Base-by-base conservation (phyloP, 1,140 invertebrate species). In the Drosophila rhopaloa region DNA sequence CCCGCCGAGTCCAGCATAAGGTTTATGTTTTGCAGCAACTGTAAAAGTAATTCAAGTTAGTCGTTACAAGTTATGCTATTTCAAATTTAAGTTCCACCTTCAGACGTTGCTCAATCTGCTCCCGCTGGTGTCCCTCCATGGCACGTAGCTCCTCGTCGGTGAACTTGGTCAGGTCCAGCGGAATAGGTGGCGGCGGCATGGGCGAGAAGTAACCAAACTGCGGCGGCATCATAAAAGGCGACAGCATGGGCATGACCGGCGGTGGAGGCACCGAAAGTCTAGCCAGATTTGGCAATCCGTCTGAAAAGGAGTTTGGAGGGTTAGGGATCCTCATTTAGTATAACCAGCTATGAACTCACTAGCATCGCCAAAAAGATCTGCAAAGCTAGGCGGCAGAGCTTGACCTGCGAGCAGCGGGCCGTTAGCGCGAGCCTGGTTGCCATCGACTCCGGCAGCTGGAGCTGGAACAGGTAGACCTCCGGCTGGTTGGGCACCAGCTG, bases 41-140 rank as follows among this genome's bases (percentile, higher is more conserved):
- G 35, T 10, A 66, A 38, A n/a, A 4, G 9, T 11, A n/a, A 5
- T 38, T 13, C 5, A 9, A 11, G 2, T 44, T 16, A 9, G 47
- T 8, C 13, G 3, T 11, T 3, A 10, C 10, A 13, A 14, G 16
- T 16, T 10, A 13, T 4, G 13, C 0, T n/a, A n/a, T 29, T n/a
- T 7, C 7, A 1, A 47, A 32, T 10, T 0, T 0, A n/a, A 5
- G 10, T 0, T 13, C 37, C 51, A 94, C 94, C 92, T 95, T 95
- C 56, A 99, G 95, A 62, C 99, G 94, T 6, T 98, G 97, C 91
- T 99, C 98, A 29, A 99, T 94, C 77, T 97, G 96, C 81, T 95
- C 94, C 76, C 98, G 94, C 78, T 98, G 95, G 62, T 95, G 95
- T 29, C 98, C 97, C 93, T 99, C 99, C 96, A 99, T 96, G 24